Evolutionary conservation across 2,113 vertebrate genomes (phyloP), one percentile per base, ranked within the genome.

Genomic region (Xiphias gladius): DNA sequence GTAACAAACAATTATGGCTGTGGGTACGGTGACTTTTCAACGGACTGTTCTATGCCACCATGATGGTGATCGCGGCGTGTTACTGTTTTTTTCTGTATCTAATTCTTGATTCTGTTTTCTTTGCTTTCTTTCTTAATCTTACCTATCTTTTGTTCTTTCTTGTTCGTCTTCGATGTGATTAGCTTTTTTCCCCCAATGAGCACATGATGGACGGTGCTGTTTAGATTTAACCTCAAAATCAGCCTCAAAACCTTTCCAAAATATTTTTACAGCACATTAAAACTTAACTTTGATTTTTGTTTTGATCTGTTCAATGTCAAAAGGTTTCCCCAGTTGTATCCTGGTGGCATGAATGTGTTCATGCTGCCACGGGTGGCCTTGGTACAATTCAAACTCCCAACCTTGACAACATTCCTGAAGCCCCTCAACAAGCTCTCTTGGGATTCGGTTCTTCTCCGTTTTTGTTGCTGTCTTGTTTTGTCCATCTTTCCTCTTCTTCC

Each of bases 1-100:
- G 78, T 68, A 82, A 84, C 84, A 85, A 89, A 90, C 86, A 83
- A 58, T 86, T 85, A 73, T 72, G 80, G 80, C 82, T 79, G 46
- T 20, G 74, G 82, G 64, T 11, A 63, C 3, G 41, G 73, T 9
- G 67, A 58, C 80, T 84, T 73, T 37, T n/a, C 32, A 68, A 74
- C 16, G 9, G 59, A 75, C 55, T 13, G 75, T 62, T 83, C 58
- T 80, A 76, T 74, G 67, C 80, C 81, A 65, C 76, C 74, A 19
- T 67, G 63, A 78, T 28, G 58, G 37, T 12, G 30, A 17, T 32
- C 26, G 14, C 48, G 5, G 12, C 62, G 66, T 76, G 61, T 59
- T 32, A 11, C 24, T 24, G 19, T 62, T 68, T 88, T 55, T 26
- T 1, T 57, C 17, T 28, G 4, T 55, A 5, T 10, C 19, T 41